These are phyloP conservation scores for Otis tarda DNA, from an alignment of 2,113 vertebrate genomes.

Conservation along the genomic window DNA sequence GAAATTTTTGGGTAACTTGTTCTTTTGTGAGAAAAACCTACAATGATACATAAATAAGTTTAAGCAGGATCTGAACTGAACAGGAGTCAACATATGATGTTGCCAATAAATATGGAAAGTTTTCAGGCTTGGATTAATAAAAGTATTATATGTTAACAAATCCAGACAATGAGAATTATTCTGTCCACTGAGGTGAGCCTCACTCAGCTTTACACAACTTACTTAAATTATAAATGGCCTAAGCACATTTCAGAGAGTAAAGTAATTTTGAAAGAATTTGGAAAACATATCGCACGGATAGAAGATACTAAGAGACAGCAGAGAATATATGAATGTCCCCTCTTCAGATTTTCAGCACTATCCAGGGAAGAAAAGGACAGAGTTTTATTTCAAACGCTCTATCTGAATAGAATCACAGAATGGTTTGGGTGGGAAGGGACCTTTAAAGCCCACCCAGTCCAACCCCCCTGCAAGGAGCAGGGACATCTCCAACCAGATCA, in stretches of 20 bases:
- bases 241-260: background rate
- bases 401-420: background rate
- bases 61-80: background rate
- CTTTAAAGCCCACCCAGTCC: too few relatives aligned
- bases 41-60: background rate
- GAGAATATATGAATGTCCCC: background rate
- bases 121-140: background rate
- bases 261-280: background rate
- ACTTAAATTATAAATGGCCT: background rate
- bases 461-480: too few relatives aligned
- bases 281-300: background rate
- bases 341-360: background rate
- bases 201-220: background rate
- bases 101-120: background rate
- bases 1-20: background rate
- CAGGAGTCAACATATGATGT: background rate
- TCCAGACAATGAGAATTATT: background rate
- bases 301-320: background rate
- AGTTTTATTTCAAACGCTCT: background rate
- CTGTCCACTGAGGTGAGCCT: background rate
- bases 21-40: background rate
- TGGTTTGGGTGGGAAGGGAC: too few relatives aligned
- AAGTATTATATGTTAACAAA: background rate
- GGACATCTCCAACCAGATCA: too few relatives aligned
- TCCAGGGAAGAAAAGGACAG: background rate